Evolutionary conservation across 2,797 vertebrate genomes (phyloP).

Genomic region (Sylvilagus floridanus): DNA sequence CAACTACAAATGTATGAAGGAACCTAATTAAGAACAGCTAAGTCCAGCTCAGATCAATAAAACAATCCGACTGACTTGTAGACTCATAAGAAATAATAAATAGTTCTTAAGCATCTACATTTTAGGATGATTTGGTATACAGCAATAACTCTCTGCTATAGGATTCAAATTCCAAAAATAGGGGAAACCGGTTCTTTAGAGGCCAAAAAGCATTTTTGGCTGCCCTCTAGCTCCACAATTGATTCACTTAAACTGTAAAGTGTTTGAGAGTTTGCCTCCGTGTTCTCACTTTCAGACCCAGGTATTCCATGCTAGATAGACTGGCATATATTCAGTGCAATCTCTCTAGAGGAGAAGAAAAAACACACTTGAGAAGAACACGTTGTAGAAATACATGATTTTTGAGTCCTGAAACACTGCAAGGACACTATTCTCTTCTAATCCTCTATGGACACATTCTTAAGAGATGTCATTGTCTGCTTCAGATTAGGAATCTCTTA

Average conservation of each 20-base stretch:
- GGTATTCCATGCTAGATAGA: not conserved
- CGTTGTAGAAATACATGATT: slow-evolving; percentile 8
- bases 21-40: not conserved
- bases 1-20: not conserved
- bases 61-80: not conserved
- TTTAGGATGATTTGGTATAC: slow-evolving; percentile 49
- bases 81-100: slow-evolving; percentile 14
- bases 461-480: slow-evolving; percentile 12
- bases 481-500: slow-evolving; percentile 35
- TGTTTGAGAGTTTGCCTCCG: not conserved
- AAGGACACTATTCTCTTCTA: not conserved
- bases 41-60: not conserved
- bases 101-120: not conserved
- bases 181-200: not conserved
- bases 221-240: not conserved
- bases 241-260: not conserved
- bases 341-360: not conserved
- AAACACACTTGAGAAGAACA: not conserved
- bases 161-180: slow-evolving; percentile 25
- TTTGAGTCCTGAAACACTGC: not conserved
- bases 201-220: not conserved
- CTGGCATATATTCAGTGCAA: not conserved
- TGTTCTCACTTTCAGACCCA: not conserved
- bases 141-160: not conserved
- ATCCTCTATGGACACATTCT: not conserved